These are phyloP conservation scores for Brachionichthys hirsutus DNA, from an alignment of 2,113 vertebrate species.

Conservation along the genomic window DNA sequence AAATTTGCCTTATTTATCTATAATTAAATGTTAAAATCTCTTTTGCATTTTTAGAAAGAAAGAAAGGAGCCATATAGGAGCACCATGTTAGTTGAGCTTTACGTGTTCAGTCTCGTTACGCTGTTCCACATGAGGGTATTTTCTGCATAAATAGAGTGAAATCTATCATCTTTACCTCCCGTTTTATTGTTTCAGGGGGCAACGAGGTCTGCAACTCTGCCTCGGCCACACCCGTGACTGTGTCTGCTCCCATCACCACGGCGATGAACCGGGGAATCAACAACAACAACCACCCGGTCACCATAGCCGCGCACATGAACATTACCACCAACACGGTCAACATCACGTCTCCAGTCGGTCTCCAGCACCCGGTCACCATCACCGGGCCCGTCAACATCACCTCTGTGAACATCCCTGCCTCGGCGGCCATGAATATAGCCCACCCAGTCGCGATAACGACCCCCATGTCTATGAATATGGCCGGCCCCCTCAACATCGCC, in stretches of 20 bases:
- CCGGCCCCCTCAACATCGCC: slow-evolving; percentile 94
- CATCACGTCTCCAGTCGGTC: slow-evolving; percentile 91
- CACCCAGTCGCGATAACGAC: slow-evolving; percentile 95
- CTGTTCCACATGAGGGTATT: too few species aligned
- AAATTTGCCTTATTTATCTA: too few species aligned
- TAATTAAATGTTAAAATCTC: too few species aligned
- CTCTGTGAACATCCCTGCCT: slow-evolving; percentile 90
- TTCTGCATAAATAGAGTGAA: neutral
- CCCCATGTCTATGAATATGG: slow-evolving; percentile 95
- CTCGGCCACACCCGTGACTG: slow-evolving; percentile 80
- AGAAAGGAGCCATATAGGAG: too few species aligned
- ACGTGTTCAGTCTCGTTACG: too few species aligned
- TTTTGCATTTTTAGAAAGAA: too few species aligned
- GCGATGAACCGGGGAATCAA: slow-evolving; percentile 73
- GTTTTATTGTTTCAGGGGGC: slow-evolving; percentile 80
- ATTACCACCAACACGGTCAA: slow-evolving; percentile 97
- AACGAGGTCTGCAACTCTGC: slow-evolving; percentile 91
- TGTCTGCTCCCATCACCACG: slow-evolving; percentile 74
- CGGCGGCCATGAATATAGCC: slow-evolving; percentile 91
- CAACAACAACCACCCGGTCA: slow-evolving; percentile 89
- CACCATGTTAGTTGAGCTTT: too few species aligned
- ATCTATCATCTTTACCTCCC: too few species aligned
- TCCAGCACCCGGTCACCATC: slow-evolving; percentile 95
- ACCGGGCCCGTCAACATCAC: slow-evolving; percentile 95
- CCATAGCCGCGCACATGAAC: slow-evolving; percentile 97